These are phyloP conservation scores for Phalera bucephala DNA, from an alignment of 2,888 invertebrate species.

Conservation along the genomic window DNA sequence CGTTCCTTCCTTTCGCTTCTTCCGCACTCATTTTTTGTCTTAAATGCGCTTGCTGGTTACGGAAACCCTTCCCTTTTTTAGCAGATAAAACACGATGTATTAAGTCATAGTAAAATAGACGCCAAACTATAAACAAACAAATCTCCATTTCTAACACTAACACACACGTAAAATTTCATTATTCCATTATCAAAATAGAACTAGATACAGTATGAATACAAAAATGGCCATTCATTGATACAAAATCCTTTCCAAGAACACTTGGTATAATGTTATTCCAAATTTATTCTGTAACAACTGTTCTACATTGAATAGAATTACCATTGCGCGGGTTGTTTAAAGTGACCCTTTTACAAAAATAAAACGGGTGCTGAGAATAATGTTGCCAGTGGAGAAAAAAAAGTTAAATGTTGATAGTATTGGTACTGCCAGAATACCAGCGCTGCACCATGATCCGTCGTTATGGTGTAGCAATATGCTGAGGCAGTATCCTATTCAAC, in stretches of 20 bases:
- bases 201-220: slow-evolving; percentile 27
- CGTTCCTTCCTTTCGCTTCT: too few relatives aligned
- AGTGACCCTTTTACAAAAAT: slow-evolving; percentile 37
- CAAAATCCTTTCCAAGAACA: slow-evolving; percentile 58
- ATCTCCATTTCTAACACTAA: background rate
- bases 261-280: slow-evolving; percentile 60
- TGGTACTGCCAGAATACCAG: too few relatives aligned
- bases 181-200: slow-evolving; percentile 12
- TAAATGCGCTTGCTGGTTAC: too few relatives aligned
- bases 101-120: too few relatives aligned
- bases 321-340: slow-evolving; percentile 43
- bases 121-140: too few relatives aligned
- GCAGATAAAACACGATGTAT: too few relatives aligned
- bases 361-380: slow-evolving; percentile 16
- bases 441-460: too few relatives aligned
- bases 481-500: too few relatives aligned
- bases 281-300: slow-evolving; percentile 56
- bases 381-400: background rate
- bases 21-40: too few relatives aligned
- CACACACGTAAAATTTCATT: background rate
- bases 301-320: slow-evolving; percentile 57
- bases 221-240: slow-evolving; percentile 52
- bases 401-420: too few relatives aligned
- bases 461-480: too few relatives aligned
- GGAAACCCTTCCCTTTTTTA: too few relatives aligned